phyloP scores from a whole-genome alignment of 2,888 invertebrate species.

The Hetaerina titia region DNA sequence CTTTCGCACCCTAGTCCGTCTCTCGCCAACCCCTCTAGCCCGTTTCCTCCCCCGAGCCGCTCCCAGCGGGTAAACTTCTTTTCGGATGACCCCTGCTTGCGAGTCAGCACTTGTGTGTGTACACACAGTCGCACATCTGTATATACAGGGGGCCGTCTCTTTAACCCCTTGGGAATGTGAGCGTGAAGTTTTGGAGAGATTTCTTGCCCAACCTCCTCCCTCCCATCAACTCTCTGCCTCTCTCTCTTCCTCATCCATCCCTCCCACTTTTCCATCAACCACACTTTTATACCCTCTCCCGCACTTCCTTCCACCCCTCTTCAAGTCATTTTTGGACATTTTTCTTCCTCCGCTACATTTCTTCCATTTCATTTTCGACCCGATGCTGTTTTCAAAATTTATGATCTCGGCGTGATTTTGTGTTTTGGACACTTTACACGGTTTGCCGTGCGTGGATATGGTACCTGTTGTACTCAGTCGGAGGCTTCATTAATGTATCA shows the following conservation, averaged over 20 bases:
- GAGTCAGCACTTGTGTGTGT: conserved; percentile 4
- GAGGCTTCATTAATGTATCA: too few relatives aligned
- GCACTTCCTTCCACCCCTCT: too few relatives aligned
- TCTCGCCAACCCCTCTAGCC: not conserved
- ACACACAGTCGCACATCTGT: not conserved
- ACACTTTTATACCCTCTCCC: too few relatives aligned
- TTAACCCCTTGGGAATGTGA: not conserved
- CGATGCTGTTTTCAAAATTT: too few relatives aligned
- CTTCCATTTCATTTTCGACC: too few relatives aligned
- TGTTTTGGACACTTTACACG: too few relatives aligned
- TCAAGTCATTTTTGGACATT: too few relatives aligned
- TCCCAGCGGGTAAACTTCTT: conserved; percentile 1
- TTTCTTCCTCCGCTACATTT: too few relatives aligned
- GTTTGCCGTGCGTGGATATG: too few relatives aligned
- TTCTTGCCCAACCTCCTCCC: not conserved
- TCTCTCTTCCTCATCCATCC: not conserved
- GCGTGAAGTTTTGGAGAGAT: conserved; percentile 13
- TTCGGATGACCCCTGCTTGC: not conserved
- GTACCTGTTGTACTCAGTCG: too few relatives aligned
- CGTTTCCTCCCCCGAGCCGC: not conserved
- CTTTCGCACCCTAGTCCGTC: not conserved
- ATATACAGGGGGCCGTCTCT: not conserved
- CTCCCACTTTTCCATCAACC: not conserved
- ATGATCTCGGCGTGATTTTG: too few relatives aligned
- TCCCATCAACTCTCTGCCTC: not conserved